phyloP scores from a whole-genome alignment of 2,113 vertebrate genomes.

The Sus scrofa region T2T-Sscrofa CM000812.6:263175501-263176000 shows the following conservation, averaged over 20 bases:
- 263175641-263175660: conserved; percentile 84
- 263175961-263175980: no score
- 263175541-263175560: conserved; percentile 77
- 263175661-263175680: conserved; percentile 77
- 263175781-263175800: conserved; percentile 72
- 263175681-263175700: conserved; percentile 81
- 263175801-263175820: conserved; percentile 80
- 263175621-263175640: conserved; percentile 84
- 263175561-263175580: conserved; percentile 84
- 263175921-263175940: no score
- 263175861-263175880: conserved; percentile 70
- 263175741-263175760: conserved; percentile 78
- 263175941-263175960: no score
- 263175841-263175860: conserved; percentile 88
- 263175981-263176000: no score
- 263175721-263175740: conserved; percentile 74
- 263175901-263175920: no score
- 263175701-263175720: conserved; percentile 85
- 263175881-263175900: no score
- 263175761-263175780: conserved; percentile 74
- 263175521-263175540: conserved; percentile 79
- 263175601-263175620: conserved; percentile 87
- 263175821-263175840: conserved; percentile 89
- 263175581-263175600: conserved; percentile 82
- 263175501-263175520: conserved; percentile 93